Conservation (phyloP, 2,113 vertebrate species). For the Lepus europaeus region DNA sequence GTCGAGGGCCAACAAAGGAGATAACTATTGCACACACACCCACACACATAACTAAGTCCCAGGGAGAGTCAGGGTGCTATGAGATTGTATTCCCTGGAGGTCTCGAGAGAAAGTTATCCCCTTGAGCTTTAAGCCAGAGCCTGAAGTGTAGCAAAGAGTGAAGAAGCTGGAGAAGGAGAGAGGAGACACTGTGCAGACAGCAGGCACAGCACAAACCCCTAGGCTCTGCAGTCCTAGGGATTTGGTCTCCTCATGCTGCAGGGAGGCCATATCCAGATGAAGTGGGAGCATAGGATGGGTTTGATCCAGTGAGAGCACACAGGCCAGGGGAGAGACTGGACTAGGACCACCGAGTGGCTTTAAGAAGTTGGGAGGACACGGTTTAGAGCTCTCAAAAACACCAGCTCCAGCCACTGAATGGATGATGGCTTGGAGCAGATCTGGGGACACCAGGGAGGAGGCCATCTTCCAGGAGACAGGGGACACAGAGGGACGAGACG, state of each 20-base stretch:
- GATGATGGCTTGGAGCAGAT: not conserved
- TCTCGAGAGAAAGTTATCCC: not conserved
- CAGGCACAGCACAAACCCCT: not conserved
- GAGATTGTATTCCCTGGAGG: not conserved
- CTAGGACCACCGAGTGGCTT: not conserved
- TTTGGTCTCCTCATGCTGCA: not conserved
- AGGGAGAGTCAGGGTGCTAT: not conserved
- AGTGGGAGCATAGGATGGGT: not conserved
- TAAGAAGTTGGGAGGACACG: not conserved
- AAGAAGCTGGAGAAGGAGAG: not conserved
- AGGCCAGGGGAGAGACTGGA: not conserved
- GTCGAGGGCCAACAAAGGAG: not conserved
- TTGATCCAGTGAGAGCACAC: not conserved
- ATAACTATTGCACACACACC: not conserved
- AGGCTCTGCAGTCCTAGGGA: conserved; percentile 27
- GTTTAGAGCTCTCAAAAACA: conserved; percentile 2
- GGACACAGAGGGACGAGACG: not conserved
- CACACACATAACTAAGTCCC: not conserved
- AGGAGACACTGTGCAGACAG: not conserved
- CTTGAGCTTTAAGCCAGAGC: not conserved
- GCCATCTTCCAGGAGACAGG: not conserved
- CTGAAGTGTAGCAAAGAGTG: not conserved
- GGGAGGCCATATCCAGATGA: not conserved
- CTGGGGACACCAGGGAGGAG: not conserved
- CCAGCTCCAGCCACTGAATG: not conserved